Percentiles rank a stretch among this genome's conserved stretches.
Conservation (phyloP, 2,888 invertebrate species). For the Acrobasis suavella region DNA sequence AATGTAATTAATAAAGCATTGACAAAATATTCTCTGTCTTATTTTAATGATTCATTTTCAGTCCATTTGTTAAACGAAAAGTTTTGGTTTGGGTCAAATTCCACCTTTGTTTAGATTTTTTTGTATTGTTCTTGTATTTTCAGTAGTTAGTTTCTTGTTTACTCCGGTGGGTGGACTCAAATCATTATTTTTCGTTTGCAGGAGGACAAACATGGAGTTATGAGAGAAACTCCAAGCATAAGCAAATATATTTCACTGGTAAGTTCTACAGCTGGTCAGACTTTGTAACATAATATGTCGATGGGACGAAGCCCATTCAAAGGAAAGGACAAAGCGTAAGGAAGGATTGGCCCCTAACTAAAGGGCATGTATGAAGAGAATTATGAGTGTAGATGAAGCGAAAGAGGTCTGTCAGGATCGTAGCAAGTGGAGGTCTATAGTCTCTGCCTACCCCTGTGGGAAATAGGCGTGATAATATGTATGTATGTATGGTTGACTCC, state of each 20-base stretch:
- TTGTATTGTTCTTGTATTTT: conserved; percentile 30
- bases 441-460: too few species aligned
- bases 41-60: neutral
- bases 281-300: too few species aligned
- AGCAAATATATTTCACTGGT: neutral
- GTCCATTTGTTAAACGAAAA: conserved; percentile 34
- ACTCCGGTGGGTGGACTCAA: conserved; percentile 66
- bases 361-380: too few species aligned
- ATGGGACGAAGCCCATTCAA: too few species aligned
- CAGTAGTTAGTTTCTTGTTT: conserved; percentile 37
- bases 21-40: neutral
- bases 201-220: conserved; percentile 35
- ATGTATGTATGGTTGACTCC: too few species aligned
- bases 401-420: too few species aligned
- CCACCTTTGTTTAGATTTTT: conserved; percentile 51
- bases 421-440: too few species aligned
- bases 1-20: conserved; percentile 12
- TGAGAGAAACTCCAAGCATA: conserved; percentile 13
- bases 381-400: too few species aligned
- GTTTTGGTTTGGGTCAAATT: conserved; percentile 72
- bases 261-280: neutral
- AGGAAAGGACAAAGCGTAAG: too few species aligned
- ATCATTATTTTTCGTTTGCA: conserved; percentile 66
- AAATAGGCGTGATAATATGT: too few species aligned
- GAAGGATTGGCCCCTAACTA: too few species aligned